Evolutionary conservation across 2,888 invertebrate species (phyloP), one percentile per base, ranked within the genome.

Genomic region (Tipula helvola): DNA sequence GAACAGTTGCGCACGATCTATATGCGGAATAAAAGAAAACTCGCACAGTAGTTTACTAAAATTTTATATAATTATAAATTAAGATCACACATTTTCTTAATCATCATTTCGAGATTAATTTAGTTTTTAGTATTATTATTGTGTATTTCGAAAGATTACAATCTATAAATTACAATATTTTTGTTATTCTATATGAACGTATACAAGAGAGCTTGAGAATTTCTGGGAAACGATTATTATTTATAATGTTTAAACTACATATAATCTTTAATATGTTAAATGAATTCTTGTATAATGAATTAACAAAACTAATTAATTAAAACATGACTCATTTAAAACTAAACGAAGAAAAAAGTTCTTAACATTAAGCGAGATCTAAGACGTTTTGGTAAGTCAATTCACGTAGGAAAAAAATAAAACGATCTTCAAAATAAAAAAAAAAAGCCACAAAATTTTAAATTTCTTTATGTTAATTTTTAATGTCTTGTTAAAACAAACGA

Each of bases 401-500:
- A 71, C 71, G 71, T 71, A 71, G 71, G 28, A 71, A 71, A 71
- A 71, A 10, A 71, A 71, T 71, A 71, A 71, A 71, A 71, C 71
- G 71, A 71, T 18, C 71, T 71, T 71, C 71, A 71, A 71, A 71
- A 28, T 28, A 28, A 71, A 71, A 71, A 71, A 28, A 71, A 71
- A 71, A 71, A 71, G 71, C 71, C 71, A 71, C 71, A 71, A 71
- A 71, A 12, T 71, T 71, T 71, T 71, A 71, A 71, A 71, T 71
- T 71, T 71, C 71, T 71, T 71, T 71, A 71, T 71, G 71, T 71
- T 71, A 71, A 71, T 71, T 71, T 71, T 71, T 71, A 71, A 71
- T 71, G 71, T 28, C 71, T 18, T 71, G 71, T 71, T 71, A 71
- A 71, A 71, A 52, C 28, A 71, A 28, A 71, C 71, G 18, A 28